These are phyloP conservation scores for Menura novaehollandiae DNA, from an alignment of 2,113 vertebrate species.

Conservation along the genomic window DNA sequence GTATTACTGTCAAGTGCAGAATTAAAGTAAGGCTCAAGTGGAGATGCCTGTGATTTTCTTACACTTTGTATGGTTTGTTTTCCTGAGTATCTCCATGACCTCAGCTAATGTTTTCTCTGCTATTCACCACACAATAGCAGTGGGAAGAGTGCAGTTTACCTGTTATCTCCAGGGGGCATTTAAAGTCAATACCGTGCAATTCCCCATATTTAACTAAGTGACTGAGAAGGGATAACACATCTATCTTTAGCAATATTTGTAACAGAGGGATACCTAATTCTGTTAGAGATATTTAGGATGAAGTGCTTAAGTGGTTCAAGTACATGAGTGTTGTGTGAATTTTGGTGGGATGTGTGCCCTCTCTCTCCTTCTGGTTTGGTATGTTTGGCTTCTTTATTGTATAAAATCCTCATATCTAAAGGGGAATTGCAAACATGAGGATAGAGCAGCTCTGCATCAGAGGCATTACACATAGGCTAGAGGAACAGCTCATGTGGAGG, in stretches of 20 bases:
- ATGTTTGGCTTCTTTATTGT: background rate
- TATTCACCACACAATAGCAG: background rate
- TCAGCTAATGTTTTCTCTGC: background rate
- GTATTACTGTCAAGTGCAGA: background rate
- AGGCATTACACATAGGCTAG: fast-evolving
- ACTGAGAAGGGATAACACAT: background rate
- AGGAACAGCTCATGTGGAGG: background rate
- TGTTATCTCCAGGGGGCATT: background rate
- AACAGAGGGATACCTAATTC: background rate
- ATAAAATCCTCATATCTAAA: background rate
- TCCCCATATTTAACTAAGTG: background rate
- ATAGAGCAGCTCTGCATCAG: background rate
- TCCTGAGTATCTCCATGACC: background rate
- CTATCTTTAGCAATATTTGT: background rate
- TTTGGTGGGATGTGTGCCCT: background rate
- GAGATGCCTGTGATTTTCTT: background rate
- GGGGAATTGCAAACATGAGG: background rate
- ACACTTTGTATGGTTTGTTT: background rate
- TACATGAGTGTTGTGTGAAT: background rate
- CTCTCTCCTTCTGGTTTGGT: background rate
- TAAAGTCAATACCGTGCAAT: background rate
- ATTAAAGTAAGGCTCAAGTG: background rate
- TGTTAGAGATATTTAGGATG: background rate
- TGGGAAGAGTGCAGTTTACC: background rate
- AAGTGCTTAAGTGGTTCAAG: background rate